A percentile compares a stretch with the other conserved stretches of the same genome.
These are phyloP conservation scores for Hirundo rustica DNA, from an alignment of 2,797 vertebrate genomes.

Conservation along the genomic window DNA sequence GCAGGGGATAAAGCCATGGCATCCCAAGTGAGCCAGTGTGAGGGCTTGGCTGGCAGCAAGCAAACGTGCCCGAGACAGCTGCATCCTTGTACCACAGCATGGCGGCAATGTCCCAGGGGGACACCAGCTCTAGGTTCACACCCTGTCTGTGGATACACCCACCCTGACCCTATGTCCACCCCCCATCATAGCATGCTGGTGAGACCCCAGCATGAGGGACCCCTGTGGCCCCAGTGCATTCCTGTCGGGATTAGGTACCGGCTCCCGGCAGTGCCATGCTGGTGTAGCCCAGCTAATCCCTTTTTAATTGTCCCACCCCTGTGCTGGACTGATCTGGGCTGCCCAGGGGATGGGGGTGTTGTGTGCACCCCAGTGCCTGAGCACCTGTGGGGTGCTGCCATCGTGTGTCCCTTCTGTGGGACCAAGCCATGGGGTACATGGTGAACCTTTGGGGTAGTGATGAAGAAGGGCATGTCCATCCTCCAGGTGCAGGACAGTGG, in stretches of 20 bases:
- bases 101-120: rapidly evolving
- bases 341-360: neutral
- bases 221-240: neutral
- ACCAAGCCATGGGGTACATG: rapidly evolving
- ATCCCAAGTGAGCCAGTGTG: neutral
- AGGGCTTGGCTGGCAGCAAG: neutral
- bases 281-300: slow-evolving; percentile 18
- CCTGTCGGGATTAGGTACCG: slow-evolving; percentile 4
- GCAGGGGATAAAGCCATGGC: neutral
- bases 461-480: neutral
- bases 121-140: neutral
- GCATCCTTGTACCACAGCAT: rapidly evolving
- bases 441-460: neutral
- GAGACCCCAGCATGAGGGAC: neutral
- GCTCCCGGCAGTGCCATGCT: neutral
- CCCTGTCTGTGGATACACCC: neutral
- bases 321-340: rapidly evolving
- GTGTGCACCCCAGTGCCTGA: neutral
- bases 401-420: rapidly evolving
- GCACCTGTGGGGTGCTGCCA: neutral
- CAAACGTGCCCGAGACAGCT: neutral
- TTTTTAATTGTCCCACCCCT: neutral
- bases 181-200: neutral
- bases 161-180: neutral
- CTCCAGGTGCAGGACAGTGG: neutral